Percentiles rank a stretch among this genome's conserved stretches.
Conservation (phyloP, 2,113 vertebrate species). For the Strix uralensis region DNA sequence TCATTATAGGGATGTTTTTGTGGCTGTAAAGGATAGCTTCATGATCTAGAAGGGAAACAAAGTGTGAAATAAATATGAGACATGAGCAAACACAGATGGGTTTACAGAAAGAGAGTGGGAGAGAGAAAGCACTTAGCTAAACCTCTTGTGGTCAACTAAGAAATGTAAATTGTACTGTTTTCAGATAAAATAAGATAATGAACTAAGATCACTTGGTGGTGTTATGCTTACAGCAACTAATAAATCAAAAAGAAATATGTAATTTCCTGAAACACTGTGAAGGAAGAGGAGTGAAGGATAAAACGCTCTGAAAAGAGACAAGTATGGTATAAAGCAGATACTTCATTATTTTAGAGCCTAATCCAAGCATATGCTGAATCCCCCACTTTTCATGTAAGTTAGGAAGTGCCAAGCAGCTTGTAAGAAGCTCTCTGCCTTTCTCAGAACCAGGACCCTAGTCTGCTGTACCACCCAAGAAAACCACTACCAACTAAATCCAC, state of each 20-base stretch:
- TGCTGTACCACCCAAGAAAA: not conserved
- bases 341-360: not conserved
- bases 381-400: not conserved
- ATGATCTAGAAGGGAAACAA: not conserved
- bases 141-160: conserved; percentile 20
- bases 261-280: not conserved
- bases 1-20: not conserved
- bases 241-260: not conserved
- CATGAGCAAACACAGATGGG: conserved; percentile 10
- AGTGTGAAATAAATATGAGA: conserved; percentile 15
- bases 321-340: not conserved
- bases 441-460: not conserved
- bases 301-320: not conserved
- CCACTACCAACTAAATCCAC: not conserved
- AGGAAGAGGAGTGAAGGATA: not conserved
- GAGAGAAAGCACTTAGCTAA: conserved; percentile 25
- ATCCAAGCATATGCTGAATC: not conserved
- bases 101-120: conserved; percentile 5
- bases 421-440: not conserved
- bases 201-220: not conserved
- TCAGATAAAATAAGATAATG: conserved; percentile 14
- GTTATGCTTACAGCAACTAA: not conserved
- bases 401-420: not conserved
- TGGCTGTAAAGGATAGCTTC: not conserved
- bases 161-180: conserved; percentile 5